Percentiles rank a stretch among this genome's conserved stretches.
These are phyloP conservation scores for Clinocottus analis DNA, from an alignment of 2,113 vertebrate genomes.

Conservation along the genomic window DNA sequence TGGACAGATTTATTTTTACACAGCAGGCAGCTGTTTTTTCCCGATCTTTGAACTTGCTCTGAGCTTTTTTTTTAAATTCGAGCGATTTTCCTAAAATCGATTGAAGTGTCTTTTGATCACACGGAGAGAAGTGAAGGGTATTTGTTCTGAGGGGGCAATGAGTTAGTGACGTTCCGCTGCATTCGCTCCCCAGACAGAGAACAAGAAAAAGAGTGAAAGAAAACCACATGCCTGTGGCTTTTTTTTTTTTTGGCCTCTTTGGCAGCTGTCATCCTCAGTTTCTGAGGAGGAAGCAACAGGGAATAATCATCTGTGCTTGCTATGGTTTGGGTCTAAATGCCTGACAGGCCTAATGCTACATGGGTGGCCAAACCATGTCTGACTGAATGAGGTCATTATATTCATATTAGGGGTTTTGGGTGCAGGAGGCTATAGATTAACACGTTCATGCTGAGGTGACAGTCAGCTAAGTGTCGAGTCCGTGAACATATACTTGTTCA, in stretches of 20 bases:
- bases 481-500: slow-evolving; percentile 28
- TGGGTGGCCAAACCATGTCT: slow-evolving; percentile 63
- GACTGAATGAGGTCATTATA: slow-evolving; percentile 77
- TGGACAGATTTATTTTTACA: slow-evolving; percentile 3
- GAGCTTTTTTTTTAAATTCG: slow-evolving; percentile 19
- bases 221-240: slow-evolving; percentile 46
- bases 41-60: slow-evolving; percentile 28
- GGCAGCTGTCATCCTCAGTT: slow-evolving; percentile 70
- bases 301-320: slow-evolving; percentile 65
- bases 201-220: slow-evolving; percentile 17
- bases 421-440: slow-evolving; percentile 46
- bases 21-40: background rate
- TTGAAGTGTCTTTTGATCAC: slow-evolving; percentile 36
- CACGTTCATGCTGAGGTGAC: slow-evolving; percentile 21
- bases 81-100: slow-evolving; percentile 26
- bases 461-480: slow-evolving; percentile 14
- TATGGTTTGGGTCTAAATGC: slow-evolving; percentile 66
- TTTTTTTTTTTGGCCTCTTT: slow-evolving; percentile 55
- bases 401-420: slow-evolving; percentile 58
- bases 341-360: slow-evolving; percentile 65
- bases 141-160: slow-evolving; percentile 7
- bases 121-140: background rate
- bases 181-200: slow-evolving; percentile 21
- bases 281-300: slow-evolving; percentile 48
- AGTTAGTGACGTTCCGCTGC: slow-evolving; percentile 24